Evolutionary conservation across 2,888 invertebrate genomes (phyloP).

Genomic region (Protonemura montana): DNA sequence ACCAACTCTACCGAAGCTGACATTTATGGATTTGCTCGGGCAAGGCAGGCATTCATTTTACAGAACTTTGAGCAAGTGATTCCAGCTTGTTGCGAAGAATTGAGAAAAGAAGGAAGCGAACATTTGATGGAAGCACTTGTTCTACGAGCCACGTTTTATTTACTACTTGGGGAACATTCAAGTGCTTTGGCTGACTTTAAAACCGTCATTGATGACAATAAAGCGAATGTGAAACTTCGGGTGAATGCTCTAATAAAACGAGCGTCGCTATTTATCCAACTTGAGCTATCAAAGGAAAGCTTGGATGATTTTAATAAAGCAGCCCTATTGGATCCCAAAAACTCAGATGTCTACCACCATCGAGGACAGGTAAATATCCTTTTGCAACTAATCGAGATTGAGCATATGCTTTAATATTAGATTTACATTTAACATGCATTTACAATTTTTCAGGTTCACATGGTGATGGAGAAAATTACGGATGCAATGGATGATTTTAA

Average conservation of each 20-base stretch:
- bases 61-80: slow-evolving; percentile 82
- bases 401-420: slow-evolving; percentile 43
- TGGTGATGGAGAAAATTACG: slow-evolving; percentile 81
- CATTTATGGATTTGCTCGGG: slow-evolving; percentile 72
- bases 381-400: slow-evolving; percentile 17
- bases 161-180: slow-evolving; percentile 78
- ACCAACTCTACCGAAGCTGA: slow-evolving; percentile 55
- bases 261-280: slow-evolving; percentile 83
- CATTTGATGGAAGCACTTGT: slow-evolving; percentile 65
- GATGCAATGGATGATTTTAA: slow-evolving; percentile 85
- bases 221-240: slow-evolving; percentile 68
- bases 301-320: slow-evolving; percentile 82
- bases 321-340: slow-evolving; percentile 76
- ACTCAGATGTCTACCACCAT: slow-evolving; percentile 92
- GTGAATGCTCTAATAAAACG: slow-evolving; percentile 89
- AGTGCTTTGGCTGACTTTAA: slow-evolving; percentile 77
- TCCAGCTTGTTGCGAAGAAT: slow-evolving; percentile 79
- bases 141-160: slow-evolving; percentile 84
- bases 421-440: slow-evolving; percentile 53
- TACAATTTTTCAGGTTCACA: slow-evolving; percentile 68
- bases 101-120: slow-evolving; percentile 59
- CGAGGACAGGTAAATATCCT: slow-evolving; percentile 71
- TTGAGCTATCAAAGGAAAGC: slow-evolving; percentile 76
- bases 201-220: slow-evolving; percentile 71
- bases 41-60: slow-evolving; percentile 72